phyloP scores from a whole-genome alignment of 2,113 vertebrate genomes.

The Passer montanus region DNA sequence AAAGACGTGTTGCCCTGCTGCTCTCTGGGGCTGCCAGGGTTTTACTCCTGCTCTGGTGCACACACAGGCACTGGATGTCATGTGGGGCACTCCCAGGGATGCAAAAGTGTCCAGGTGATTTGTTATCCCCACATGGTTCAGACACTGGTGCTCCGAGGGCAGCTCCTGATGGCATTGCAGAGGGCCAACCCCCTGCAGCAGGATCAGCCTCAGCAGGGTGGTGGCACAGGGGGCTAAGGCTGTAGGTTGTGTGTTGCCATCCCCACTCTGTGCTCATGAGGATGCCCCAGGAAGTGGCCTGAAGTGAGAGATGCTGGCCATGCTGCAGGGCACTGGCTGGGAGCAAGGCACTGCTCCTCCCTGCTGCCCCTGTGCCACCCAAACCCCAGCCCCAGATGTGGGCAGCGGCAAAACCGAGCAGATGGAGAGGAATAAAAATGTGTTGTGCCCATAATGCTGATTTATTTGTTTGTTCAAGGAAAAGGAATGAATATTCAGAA shows the following conservation, averaged over 20 bases:
- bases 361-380: not conserved
- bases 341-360: not conserved
- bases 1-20: not conserved
- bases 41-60: not conserved
- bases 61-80: not conserved
- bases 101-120: not conserved
- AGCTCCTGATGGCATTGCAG: not conserved
- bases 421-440: not conserved
- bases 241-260: accelerated
- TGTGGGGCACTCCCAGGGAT: accelerated
- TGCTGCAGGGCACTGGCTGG: not conserved
- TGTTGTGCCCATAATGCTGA: not conserved
- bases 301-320: accelerated
- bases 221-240: not conserved
- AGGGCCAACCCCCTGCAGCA: not conserved
- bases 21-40: not conserved
- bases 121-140: accelerated
- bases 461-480: not conserved
- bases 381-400: accelerated
- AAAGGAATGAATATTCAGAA: not conserved
- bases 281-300: not conserved
- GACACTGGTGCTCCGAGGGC: not conserved
- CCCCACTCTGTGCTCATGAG: not conserved
- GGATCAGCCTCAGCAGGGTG: not conserved
- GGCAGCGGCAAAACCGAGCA: not conserved